These are phyloP conservation scores for Drosophila helvetica DNA, from an alignment of 2,888 invertebrate species.

Conservation along the genomic window DNA sequence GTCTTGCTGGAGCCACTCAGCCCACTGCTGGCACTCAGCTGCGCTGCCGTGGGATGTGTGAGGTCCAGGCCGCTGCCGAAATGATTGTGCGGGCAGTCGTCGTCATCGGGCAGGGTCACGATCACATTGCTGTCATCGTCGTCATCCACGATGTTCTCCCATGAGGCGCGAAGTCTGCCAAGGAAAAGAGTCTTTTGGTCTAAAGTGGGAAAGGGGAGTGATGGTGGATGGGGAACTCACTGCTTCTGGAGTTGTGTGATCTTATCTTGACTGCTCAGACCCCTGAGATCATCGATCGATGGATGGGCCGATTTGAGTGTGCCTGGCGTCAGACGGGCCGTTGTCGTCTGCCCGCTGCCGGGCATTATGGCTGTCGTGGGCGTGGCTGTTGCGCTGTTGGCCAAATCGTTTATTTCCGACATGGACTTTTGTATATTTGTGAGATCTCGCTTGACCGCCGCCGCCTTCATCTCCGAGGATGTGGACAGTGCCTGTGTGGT, in stretches of 20 bases:
- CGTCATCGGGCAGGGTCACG: slow-evolving; percentile 92
- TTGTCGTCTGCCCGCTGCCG: slow-evolving; percentile 42
- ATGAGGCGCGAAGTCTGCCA: slow-evolving; percentile 87
- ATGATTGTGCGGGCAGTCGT: slow-evolving; percentile 85
- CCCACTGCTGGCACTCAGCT: slow-evolving; percentile 82
- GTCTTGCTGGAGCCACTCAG: slow-evolving; percentile 82
- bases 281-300: slow-evolving; percentile 81
- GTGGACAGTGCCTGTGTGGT: slow-evolving; percentile 82
- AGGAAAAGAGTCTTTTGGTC: neutral
- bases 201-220: neutral
- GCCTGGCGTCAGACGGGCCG: slow-evolving; percentile 40
- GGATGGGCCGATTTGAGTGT: slow-evolving; percentile 68
- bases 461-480: slow-evolving; percentile 91
- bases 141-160: slow-evolving; percentile 92
- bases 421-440: slow-evolving; percentile 89
- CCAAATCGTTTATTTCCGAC: slow-evolving; percentile 92
- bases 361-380: slow-evolving; percentile 37
- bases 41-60: slow-evolving; percentile 82
- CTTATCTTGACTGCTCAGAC: slow-evolving; percentile 79
- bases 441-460: slow-evolving; percentile 92
- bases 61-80: slow-evolving; percentile 75
- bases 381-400: slow-evolving; percentile 54
- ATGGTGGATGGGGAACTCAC: slow-evolving; percentile 55
- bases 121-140: slow-evolving; percentile 86
- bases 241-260: slow-evolving; percentile 81